Evolutionary conservation across 1,140 invertebrate species (phyloP), one percentile per base, ranked within the genome.

Genomic region (Chironomus tepperi): DNA sequence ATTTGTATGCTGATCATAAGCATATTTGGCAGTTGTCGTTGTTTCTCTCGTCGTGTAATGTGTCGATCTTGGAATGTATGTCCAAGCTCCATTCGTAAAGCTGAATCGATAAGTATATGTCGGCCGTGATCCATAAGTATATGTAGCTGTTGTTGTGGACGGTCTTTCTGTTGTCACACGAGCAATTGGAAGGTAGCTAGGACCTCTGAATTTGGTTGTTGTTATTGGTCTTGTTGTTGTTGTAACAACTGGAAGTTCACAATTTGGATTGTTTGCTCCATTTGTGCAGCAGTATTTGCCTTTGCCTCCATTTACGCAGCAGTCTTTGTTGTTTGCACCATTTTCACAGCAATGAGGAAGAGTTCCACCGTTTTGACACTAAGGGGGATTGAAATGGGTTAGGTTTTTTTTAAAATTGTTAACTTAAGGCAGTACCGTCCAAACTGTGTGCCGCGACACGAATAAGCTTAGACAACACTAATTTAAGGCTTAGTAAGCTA

Each of bases 311-410:
- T n/a, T n/a, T n/a, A 57, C 2, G 7, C 47, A 57, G 7, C 47
- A 57, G n/a, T 57, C 47, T 57, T 12, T n/a, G 47, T 57, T 57
- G 7, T 57, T 8, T 6, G 65, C 65, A 70, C 65, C 65, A 19
- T 70, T 70, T 18, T 70, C 19, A 70, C 65, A 70, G 18, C 65
- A 70, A 18, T 57, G n/a, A 57, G 47, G 47, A n/a, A 57, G n/a
- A 57, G 12, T 12, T 57, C 47, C 47, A n/a, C 47, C 47, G 15
- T 57, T 57, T 57, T 8, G 47, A 57, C 47, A 57, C 47, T 57
- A 12, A 12, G 12, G 12, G 24, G n/a, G 8, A n/a, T n/a, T 47
- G 43, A 47, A 47, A 47, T 3, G 15, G 43, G 15, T 47, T 15
- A 47, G 43, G 43, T 47, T 47, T 47, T 47, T 8, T 47, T n/a